Base-by-base conservation (phyloP, 2,888 invertebrate species). In the Plebejus melissa region DNA sequence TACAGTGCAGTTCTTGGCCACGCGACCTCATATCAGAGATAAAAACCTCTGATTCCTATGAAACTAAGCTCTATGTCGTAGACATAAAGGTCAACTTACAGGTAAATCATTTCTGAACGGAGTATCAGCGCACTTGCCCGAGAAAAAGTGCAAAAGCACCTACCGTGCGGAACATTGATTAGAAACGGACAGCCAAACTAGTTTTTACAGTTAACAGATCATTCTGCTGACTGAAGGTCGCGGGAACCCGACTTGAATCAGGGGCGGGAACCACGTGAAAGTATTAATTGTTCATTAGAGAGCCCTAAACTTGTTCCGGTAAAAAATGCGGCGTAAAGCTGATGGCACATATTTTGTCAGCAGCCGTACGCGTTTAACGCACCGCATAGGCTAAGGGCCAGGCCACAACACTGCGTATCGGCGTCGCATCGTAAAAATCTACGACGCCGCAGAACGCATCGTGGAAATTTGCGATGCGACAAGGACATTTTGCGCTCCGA, bases 221-320 rank as follows among this genome's bases (percentile, higher is more conserved):
- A 87, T 88, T 90, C 87, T 84, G 89, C 85, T 83, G 86, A 83
- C 82, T 87, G 90, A 90, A 90, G 90, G 91, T 90, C 90, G 87
- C 85, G 85, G 83, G 84, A 89, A 85, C 84, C 86, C 88, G 88
- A 81, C 80, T 84, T 89, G 80, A 86, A 89, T 90, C 83, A 78
- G 82, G 82, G 84, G 76, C 77, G 78, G n/a, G 69, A 74, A 78
- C 78, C 75, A 76, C 38, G 74, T 58, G 76, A 71, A 74, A 75
- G 57, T 65, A 65, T 5, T 28, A 32, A 60, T 54, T 54, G 54
- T 13, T 54, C 54, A 54, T 54, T 16, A 54, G 54, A 54, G 54
- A 54, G 54, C 54, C 16, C 54, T 54, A 54, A 16, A 54, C 54
- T 16, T 54, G 54, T 13, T 54, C 54, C 54, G 16, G 54, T 54